Base-by-base conservation (phyloP, 2,797 vertebrate species). In the Chelon auratus region DNA sequence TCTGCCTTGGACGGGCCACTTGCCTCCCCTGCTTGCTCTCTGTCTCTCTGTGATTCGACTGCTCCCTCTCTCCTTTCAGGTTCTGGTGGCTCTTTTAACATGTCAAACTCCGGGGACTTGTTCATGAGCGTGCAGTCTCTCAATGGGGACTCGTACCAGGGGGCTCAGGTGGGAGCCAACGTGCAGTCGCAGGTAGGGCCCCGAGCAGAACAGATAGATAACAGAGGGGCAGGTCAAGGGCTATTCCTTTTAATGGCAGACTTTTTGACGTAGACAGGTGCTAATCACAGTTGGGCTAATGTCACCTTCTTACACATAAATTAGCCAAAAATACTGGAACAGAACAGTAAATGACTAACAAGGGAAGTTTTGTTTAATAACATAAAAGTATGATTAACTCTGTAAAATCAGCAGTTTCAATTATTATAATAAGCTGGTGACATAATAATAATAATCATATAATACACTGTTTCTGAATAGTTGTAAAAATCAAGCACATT, bases 71-170 rank as follows among this genome's bases (percentile, higher is more conserved):
- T 96, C 94, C 95, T 96, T 96, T 94, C 96, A 99, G 98, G 97
- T 97, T 99, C 97, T 95, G 98, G 95, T 93, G 97, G 96, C 94
- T 97, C 98, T 96, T 99, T 98, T 97, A 98, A 97, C 96, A 97
- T 99, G 97, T 97, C 98, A 95, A 98, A 97, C 96, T 97, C 97
- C 94, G 97, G 97, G 94, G 98, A 99, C 95, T 96, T 99, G 96
- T 99, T 99, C 96, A 97, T 99, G 97, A 97, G 95, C 95, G 96
- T 99, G 96, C 97, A 98, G 96, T 97, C 97, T 95, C 97, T 99
- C 95, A 99, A 99, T 96, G 98, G 98, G 94, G 98, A 99, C 95
- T 97, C 97, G 85, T 99, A 98, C 96, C 97, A 98, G 94, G 96
- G 96, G 95, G 96, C 97, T 96, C 97, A 99, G 95, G 97, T 99